Evolutionary conservation across 64 coral and sea anemone species (phyloP), one percentile per base, ranked within the genome.

Genomic region (Dendronephthya gigantea): DNA sequence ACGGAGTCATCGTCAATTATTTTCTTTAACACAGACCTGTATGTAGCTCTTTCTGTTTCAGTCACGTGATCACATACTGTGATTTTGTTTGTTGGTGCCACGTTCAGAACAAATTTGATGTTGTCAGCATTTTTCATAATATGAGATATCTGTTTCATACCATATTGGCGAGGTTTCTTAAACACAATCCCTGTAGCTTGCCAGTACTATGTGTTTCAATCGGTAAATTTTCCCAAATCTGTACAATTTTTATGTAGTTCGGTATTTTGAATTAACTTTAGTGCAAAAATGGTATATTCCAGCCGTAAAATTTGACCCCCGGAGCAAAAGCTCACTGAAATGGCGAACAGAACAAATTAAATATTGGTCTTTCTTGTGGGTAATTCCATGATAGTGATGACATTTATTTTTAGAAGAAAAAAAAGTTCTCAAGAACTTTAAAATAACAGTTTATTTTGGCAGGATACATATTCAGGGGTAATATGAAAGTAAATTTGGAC

Each of bases 401-500:
- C 41, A 45, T 45, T 45, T 45, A 45, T n/a, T n/a, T n/a, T n/a
- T n/a, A n/a, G n/a, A 45, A 45, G 11, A 45, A 45, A 45, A 45
- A 45, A 45, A 6, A 45, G 41, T 45, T 45, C 4, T 45, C 58
- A 66, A 66, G 58, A 66, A 66, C 22, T 66, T 66, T 6, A 30
- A 66, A 66, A 66, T 30, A 66, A 66, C 29, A 45, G 11, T 5
- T 66, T 66, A n/a, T 66, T 66, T 66, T 66, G 58, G 29, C 58
- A 66, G 29, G 6, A 66, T 66, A 66, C 29, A 66, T 66, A 66
- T 66, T 66, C 58, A 66, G 58, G 58, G 58, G 2, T 66, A 66
- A 66, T 66, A 66, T 66, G 58, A 66, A 66, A 66, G 58, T 66
- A 3, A 66, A 66, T 66, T 66, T 66, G 58, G 58, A 22, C 58